Percentiles rank a stretch among this genome's conserved stretches.
Conservation (phyloP, 30 jellyfish, hydroid and myxozoan species). For the Hydractinia symbiolongicarpus region DNA sequence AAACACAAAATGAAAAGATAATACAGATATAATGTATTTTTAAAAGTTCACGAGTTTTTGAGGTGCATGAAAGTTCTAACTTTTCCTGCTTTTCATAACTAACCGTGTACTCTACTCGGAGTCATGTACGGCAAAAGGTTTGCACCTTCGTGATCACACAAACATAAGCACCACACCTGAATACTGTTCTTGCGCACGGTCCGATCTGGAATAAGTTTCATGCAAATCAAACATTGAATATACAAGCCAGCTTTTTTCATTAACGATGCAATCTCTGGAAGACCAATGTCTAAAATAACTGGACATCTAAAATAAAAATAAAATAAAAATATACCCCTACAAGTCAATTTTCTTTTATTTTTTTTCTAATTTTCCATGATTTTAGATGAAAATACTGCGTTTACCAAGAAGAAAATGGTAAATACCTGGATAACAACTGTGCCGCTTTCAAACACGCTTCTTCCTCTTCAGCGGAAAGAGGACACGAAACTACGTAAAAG, state of each 20-base stretch:
- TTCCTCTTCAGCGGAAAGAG: slow-evolving; percentile 84
- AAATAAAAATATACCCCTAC: not conserved
- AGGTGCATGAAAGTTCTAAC: too few relatives aligned
- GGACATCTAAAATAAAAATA: slow-evolving; percentile 71
- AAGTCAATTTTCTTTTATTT: too few relatives aligned
- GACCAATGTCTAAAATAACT: slow-evolving; percentile 65
- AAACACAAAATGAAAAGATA: too few relatives aligned
- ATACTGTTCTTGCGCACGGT: slow-evolving; percentile 39
- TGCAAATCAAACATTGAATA: slow-evolving; percentile 65
- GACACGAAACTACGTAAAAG: slow-evolving; percentile 47
- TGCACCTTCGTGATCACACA: not conserved
- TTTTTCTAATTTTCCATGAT: not conserved
- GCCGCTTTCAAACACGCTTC: slow-evolving; percentile 64
- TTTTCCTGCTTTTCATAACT: too few relatives aligned
- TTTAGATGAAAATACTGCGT: not conserved
- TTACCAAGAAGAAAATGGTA: not conserved
- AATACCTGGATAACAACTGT: slow-evolving; percentile 60
- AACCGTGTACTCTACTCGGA: too few relatives aligned
- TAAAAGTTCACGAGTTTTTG: not conserved
- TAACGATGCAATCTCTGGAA: slow-evolving; percentile 57
- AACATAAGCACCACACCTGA: slow-evolving; percentile 45
- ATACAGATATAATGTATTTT: not conserved
- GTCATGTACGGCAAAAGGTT: not conserved
- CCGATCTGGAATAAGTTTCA: slow-evolving; percentile 66
- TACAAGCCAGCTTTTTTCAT: slow-evolving; percentile 50